Conservation (phyloP, 2,113 vertebrate species). For the Hydropotes inermis region DNA sequence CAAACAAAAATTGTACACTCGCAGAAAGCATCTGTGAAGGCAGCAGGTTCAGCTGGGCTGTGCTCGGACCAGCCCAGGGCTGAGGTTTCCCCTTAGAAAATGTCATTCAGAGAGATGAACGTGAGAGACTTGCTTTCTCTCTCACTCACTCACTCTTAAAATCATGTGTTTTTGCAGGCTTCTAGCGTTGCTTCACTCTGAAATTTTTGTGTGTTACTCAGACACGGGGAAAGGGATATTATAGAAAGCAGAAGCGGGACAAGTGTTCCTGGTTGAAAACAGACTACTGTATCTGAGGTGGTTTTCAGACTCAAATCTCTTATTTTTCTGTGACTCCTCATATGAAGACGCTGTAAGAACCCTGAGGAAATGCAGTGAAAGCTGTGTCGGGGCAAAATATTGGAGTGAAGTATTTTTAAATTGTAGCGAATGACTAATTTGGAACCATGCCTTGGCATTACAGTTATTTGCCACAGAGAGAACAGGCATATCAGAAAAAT, state of each 20-base stretch:
- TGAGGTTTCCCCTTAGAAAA: not conserved
- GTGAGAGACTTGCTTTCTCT: not conserved
- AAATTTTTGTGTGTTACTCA: not conserved
- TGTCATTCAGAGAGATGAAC: not conserved
- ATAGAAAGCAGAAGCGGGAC: not conserved
- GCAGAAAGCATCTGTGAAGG: not conserved
- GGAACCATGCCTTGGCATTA: conserved; percentile 51
- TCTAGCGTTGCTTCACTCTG: not conserved
- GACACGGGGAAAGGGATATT: not conserved
- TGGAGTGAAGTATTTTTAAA: conserved; percentile 46
- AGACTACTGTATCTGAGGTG: not conserved
- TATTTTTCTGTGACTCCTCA: not conserved
- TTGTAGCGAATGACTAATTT: conserved; percentile 54
- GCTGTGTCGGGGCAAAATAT: conserved; percentile 1
- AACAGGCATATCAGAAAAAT: conserved; percentile 51
- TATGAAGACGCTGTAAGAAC: not conserved
- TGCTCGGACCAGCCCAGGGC: not conserved
- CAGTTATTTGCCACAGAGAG: conserved; percentile 50
- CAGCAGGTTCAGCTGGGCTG: not conserved
- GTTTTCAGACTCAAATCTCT: not conserved
- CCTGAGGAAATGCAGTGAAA: not conserved
- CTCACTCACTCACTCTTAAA: not conserved
- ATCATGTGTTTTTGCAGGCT: not conserved
- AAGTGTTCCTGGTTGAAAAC: not conserved
- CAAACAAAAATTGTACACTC: not conserved